These are phyloP conservation scores for Tylochromis polylepis DNA, from an alignment of 2,113 vertebrate species.

Conservation along the genomic window DNA sequence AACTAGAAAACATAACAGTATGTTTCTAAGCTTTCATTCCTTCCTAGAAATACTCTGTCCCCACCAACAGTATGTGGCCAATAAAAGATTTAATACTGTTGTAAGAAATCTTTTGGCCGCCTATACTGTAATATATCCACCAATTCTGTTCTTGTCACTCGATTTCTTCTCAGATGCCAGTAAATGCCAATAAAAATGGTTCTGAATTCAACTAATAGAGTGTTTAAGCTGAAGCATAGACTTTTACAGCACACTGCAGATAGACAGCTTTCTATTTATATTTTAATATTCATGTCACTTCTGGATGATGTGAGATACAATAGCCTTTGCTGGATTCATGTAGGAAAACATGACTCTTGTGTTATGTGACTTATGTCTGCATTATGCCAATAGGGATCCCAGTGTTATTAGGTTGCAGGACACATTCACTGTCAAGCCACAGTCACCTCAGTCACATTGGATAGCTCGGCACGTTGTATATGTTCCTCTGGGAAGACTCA, in stretches of 20 bases:
- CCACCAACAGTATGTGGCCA: not conserved
- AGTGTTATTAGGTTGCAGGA: not conserved
- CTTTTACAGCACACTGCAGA: not conserved
- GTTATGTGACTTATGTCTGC: not conserved
- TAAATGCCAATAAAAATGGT: not conserved
- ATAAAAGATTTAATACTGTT: not conserved
- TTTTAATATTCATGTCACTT: not conserved
- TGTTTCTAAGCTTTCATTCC: not conserved
- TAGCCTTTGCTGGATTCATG: not conserved
- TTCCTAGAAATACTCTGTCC: not conserved
- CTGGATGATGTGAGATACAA: not conserved
- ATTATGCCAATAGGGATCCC: not conserved
- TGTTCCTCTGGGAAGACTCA: not conserved
- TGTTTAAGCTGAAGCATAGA: not conserved
- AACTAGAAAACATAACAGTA: not conserved
- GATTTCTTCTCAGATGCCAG: not conserved
- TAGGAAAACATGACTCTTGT: not conserved
- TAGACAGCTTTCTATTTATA: not conserved
- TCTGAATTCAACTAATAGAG: not conserved
- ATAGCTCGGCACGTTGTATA: not conserved
- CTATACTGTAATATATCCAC: not conserved
- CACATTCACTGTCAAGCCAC: not conserved
- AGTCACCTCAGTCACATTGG: not conserved
- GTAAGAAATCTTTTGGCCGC: not conserved
- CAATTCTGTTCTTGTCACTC: not conserved